Conservation (phyloP, 2,888 invertebrate species). For the Strigamia maritima region DNA sequence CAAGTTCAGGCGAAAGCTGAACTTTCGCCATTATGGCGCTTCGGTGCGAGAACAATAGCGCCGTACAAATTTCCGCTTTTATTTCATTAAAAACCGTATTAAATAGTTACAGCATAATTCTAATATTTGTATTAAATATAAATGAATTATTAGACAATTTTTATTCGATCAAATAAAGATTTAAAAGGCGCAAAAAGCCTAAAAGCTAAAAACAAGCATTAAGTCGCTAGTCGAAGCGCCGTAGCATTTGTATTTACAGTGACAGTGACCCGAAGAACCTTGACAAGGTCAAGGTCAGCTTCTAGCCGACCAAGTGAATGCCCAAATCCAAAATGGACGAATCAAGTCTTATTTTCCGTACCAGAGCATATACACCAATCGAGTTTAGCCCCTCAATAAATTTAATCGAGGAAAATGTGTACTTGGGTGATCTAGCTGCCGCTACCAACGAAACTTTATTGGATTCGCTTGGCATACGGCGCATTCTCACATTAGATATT, state of each 20-base stretch:
- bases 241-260: constrained; percentile 13
- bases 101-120: not conserved
- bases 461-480: constrained; percentile 47
- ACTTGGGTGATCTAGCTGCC: constrained; percentile 40
- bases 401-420: constrained; percentile 39
- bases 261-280: constrained; percentile 36
- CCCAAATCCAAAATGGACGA: constrained; percentile 9
- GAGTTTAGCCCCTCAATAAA: constrained; percentile 38
- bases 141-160: not conserved
- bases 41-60: constrained; percentile 1
- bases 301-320: not conserved
- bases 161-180: not conserved
- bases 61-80: not conserved
- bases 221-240: not conserved
- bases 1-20: not conserved
- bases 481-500: constrained; percentile 78
- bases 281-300: constrained; percentile 38
- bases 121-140: not conserved
- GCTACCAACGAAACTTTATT: constrained; percentile 38
- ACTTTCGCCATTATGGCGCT: constrained; percentile 15
- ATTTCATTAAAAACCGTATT: not conserved
- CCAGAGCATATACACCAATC: not conserved
- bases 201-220: not conserved
- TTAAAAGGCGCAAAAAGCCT: not conserved
- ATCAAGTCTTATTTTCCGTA: not conserved